phyloP scores from a whole-genome alignment of 2,888 invertebrate species.

The Gonocerus acuteangulatus region DNA sequence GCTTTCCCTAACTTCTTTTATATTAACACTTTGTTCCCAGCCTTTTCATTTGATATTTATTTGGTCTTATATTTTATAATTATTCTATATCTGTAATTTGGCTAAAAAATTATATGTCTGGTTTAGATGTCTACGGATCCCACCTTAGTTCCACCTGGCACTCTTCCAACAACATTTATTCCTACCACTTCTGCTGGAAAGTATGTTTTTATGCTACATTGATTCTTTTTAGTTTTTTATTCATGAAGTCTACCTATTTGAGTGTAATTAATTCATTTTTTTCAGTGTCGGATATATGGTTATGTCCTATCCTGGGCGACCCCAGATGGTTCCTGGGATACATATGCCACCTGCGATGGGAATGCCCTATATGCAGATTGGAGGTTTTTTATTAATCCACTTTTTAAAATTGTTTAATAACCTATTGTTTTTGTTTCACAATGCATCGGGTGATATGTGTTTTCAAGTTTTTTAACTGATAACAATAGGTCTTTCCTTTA shows the following conservation, averaged over 20 bases:
- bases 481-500: no score
- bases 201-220: no score
- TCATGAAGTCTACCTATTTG: neutral
- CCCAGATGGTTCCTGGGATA: constrained; percentile 68
- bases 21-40: no score
- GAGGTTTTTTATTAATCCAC: constrained; percentile 39
- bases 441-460: no score
- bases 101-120: neutral
- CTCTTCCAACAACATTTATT: constrained; percentile 37
- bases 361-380: constrained; percentile 48
- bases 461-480: no score
- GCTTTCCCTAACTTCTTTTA: no score
- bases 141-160: constrained; percentile 36
- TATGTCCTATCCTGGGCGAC: constrained; percentile 87
- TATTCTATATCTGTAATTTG: no score
- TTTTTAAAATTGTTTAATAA: no score
- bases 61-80: no score
- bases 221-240: neutral
- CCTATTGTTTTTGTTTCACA: no score
- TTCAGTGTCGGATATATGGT: constrained; percentile 38
- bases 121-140: constrained; percentile 38
- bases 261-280: neutral
- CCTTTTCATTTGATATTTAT: no score
- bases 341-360: constrained; percentile 48
- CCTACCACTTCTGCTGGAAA: constrained; percentile 38